These are phyloP conservation scores for Plutomurus gul DNA, from an alignment of 1,140 invertebrate genomes.

Conservation along the genomic window DNA sequence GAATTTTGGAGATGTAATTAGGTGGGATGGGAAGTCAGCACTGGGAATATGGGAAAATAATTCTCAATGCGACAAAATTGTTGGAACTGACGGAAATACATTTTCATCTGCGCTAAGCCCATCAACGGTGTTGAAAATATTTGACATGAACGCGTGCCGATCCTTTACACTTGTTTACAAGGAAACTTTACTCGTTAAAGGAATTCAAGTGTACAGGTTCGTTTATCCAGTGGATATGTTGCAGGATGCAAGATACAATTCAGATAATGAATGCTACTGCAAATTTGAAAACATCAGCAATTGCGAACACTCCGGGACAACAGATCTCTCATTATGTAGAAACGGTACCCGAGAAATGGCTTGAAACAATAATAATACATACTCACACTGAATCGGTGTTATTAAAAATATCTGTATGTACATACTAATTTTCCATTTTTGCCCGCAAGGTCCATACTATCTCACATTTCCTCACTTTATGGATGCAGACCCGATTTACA, in stretches of 20 bases:
- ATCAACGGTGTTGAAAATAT: neutral
- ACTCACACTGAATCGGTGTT: no score
- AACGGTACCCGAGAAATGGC: neutral
- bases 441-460: neutral
- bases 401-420: no score
- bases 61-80: conserved; percentile 2
- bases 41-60: conserved; percentile 10
- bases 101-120: neutral
- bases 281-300: neutral
- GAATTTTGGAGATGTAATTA: neutral
- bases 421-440: no score
- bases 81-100: neutral
- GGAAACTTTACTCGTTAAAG: neutral
- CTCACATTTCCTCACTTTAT: neutral
- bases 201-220: neutral
- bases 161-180: neutral
- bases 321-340: neutral
- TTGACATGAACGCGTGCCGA: neutral
- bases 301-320: neutral
- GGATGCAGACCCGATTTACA: neutral
- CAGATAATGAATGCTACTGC: neutral
- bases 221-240: conserved; percentile 3
- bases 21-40: neutral
- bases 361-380: no score
- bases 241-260: neutral